Base-by-base conservation (phyloP, 2,113 vertebrate species). In the Camarhynchus parvulus region DNA sequence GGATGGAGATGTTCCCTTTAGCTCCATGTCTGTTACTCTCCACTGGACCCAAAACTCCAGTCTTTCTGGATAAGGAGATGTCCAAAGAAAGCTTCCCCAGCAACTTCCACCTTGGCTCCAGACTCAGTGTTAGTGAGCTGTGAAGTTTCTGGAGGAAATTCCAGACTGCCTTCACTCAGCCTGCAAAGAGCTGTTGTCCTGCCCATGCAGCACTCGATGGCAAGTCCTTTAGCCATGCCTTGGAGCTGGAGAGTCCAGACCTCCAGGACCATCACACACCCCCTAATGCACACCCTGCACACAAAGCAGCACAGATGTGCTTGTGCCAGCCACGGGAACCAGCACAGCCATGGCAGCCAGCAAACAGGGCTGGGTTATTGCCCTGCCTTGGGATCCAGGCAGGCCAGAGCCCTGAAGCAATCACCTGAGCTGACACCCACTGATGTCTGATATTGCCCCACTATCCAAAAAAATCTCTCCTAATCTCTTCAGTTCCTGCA, bases 181-280 rank as follows among this genome's bases (percentile, higher is more conserved):
- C 55, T 83, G 62, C 31, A 47, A 52, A 90, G 11, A 73, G 41
- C 46, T 58, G 25, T 9, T 73, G 41, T 41, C 58, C 53, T 61
- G 24, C 21, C 17, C 3, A 3, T 42, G 46, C 21, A 73, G 22
- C 17, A 20, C 9, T 13, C 0, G 1, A 61, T 33, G 21, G 8
- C 47, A 47, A 75, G 22, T 52, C 44, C 46, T 82, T 66, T 50
- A 50, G 35, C 33, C 25, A 9, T 20, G 37, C 18, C 37, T 49
- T 27, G 35, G 27, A 76, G 37, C 39, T 55, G 62, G 25, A 85
- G 18, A 46, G 22, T 13, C 46, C 49, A 0, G 47, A 5, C 15
- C 20, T 62, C 19, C 62, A 64, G 52, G 39, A 68, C 33, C 49
- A 37, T 67, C 64, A 44, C 37, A 84, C 50, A 21, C 8, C 20